Base-by-base conservation (phyloP, 2,113 vertebrate genomes). In the Pagrus major region DNA sequence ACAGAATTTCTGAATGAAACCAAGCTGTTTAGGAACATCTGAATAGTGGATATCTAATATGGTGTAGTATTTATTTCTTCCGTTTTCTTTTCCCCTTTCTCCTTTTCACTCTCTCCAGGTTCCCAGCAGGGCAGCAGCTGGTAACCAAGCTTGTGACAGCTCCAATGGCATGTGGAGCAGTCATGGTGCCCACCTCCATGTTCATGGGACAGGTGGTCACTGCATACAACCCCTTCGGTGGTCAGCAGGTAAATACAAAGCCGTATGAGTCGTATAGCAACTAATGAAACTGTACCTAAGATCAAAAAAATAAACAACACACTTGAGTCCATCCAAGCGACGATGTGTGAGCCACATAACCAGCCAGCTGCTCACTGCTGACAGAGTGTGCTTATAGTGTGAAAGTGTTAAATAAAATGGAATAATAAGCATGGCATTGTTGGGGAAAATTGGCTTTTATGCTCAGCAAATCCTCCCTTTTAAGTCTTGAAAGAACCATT, bases 171-270 rank as follows among this genome's bases (percentile, higher is more conserved):
- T 99, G 97, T 79, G 96, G 98, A 49, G 94, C 98, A 0, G 97
- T 99, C 23, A 98, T 99, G 98, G 98, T 99, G 49, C 98, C 98
- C 12, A 98, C 97, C 23, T 97, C 97, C 27, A 98, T 99, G 98
- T 97, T 99, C 27, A 98, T 99, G 98, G 97, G 98, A 11, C 98
- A 97, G 91, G 97, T 98, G 87, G 96, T 99, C 87, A 98, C 98
- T 0, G 96, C 97, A 14, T 95, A 94, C 82, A 95, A 90, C 81
- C 94, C 93, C 2, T 98, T 98, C 68, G 90, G 92, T n/a, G 87
- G 90, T 20, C 93, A 94, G 56, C 93, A 93, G 86, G 93, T 94
- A 82, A 78, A 29, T 20, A 69, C 37, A n/a, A 41, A 66, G 21
- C 23, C 18, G 8, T 10, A n/a, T 69, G 70, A 67, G 44, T 66